A percentile compares a stretch with the other conserved stretches of the same genome.
Evolutionary conservation across 2,797 vertebrate species (phyloP).

Genomic region (Pipistrellus nathusii): DNA sequence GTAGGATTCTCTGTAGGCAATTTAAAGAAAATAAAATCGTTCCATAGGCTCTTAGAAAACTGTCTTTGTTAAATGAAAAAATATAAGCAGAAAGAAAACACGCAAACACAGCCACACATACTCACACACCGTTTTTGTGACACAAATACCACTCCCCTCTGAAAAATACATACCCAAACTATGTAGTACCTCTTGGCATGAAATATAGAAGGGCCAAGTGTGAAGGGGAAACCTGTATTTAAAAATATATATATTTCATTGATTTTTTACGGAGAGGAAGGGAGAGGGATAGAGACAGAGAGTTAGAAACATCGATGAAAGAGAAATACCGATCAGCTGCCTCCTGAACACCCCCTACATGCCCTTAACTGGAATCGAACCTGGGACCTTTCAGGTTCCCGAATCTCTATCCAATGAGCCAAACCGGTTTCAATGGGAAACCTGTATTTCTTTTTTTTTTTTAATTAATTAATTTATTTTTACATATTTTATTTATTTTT

Average conservation of each 20-base stretch:
- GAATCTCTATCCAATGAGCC: too few relatives aligned
- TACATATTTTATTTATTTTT: too few relatives aligned
- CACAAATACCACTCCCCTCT: background rate
- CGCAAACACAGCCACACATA: background rate
- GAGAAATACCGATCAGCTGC: too few relatives aligned
- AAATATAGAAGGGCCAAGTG: background rate
- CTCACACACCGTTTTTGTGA: background rate
- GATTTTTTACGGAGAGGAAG: too few relatives aligned
- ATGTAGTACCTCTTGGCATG: background rate
- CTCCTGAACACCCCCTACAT: too few relatives aligned
- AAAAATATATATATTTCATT: too few relatives aligned
- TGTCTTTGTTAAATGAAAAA: conserved; percentile 5
- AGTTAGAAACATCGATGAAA: too few relatives aligned
- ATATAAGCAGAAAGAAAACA: background rate
- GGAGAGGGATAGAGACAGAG: too few relatives aligned
- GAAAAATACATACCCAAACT: background rate
- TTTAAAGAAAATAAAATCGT: background rate
- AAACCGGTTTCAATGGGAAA: too few relatives aligned
- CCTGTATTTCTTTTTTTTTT: background rate
- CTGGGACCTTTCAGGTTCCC: too few relatives aligned
- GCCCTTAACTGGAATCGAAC: too few relatives aligned
- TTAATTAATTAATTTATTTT: too few relatives aligned
- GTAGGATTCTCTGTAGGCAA: background rate
- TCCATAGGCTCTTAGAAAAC: background rate
- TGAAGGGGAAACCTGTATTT: background rate